phyloP scores from a whole-genome alignment of 2,113 vertebrate genomes.

The Pelodiscus sinensis region DNA sequence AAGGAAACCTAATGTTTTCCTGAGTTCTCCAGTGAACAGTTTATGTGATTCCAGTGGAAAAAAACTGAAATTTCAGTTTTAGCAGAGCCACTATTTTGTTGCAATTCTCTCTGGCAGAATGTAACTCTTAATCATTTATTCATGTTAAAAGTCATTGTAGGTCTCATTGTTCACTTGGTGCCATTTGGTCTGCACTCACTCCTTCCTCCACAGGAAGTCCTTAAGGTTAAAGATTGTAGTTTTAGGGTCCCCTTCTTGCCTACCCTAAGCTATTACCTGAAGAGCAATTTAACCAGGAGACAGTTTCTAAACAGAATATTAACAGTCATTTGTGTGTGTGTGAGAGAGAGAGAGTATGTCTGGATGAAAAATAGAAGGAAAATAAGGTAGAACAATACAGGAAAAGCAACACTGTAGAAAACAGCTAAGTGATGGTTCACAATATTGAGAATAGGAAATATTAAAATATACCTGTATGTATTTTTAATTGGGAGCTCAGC shows the following conservation, averaged over 20 bases:
- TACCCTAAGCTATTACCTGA: slow-evolving; percentile 64
- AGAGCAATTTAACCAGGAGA: slow-evolving; percentile 62
- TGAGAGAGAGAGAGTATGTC: slow-evolving; percentile 11
- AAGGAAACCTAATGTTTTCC: slow-evolving; percentile 32
- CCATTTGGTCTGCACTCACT: slow-evolving; percentile 77
- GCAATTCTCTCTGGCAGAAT: slow-evolving; percentile 45
- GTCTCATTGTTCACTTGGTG: slow-evolving; percentile 74
- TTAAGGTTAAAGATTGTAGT: slow-evolving; percentile 82
- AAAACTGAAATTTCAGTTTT: slow-evolving; percentile 42
- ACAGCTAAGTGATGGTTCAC: slow-evolving; percentile 32
- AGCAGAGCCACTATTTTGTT: slow-evolving; percentile 46
- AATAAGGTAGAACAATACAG: slow-evolving; percentile 44
- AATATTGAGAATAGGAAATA: neutral
- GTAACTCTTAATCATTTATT: slow-evolving; percentile 77
- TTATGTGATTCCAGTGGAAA: slow-evolving; percentile 53
- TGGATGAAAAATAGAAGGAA: slow-evolving; percentile 71
- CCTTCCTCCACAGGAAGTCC: slow-evolving; percentile 81
- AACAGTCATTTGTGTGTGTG: slow-evolving; percentile 45
- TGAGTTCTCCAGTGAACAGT: slow-evolving; percentile 15
- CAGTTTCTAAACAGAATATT: slow-evolving; percentile 69
- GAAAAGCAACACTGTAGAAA: slow-evolving; percentile 50
- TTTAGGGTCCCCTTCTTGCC: slow-evolving; percentile 74
- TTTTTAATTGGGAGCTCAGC: slow-evolving; percentile 20
- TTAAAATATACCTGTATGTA: neutral
- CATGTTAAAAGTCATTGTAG: slow-evolving; percentile 55